These are phyloP conservation scores for Pseudochaenichthys georgianus DNA, from an alignment of 2,797 vertebrate species.

Conservation along the genomic window DNA sequence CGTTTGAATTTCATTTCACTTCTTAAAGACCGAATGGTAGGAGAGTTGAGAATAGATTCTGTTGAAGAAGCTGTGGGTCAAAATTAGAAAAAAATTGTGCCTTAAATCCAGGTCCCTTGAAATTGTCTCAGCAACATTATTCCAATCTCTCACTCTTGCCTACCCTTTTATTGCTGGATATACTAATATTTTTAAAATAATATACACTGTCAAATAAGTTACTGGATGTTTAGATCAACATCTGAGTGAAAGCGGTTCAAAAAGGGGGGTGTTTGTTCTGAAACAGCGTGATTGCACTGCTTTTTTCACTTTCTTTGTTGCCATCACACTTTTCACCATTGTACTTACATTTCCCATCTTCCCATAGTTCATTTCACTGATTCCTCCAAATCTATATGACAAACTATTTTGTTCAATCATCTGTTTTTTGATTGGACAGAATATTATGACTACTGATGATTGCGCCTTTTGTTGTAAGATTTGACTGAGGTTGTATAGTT, in stretches of 20 bases:
- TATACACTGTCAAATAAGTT: slow-evolving; percentile 28
- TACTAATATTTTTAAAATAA: slow-evolving; percentile 50
- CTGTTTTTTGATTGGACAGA: slow-evolving; percentile 52
- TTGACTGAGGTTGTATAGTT: slow-evolving; percentile 38
- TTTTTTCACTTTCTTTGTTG: slow-evolving; percentile 36
- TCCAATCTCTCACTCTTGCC: slow-evolving; percentile 45
- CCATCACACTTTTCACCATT: slow-evolving; percentile 41
- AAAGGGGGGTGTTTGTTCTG: slow-evolving; percentile 16
- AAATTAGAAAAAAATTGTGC: slow-evolving; percentile 74
- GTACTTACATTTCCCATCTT: slow-evolving; percentile 29
- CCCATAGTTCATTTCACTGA: slow-evolving; percentile 29
- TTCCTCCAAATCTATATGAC: slow-evolving; percentile 26
- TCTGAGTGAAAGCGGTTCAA: slow-evolving; percentile 29
- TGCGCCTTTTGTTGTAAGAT: slow-evolving; percentile 53
- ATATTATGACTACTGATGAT: slow-evolving; percentile 73
- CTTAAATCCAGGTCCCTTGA: slow-evolving; percentile 75
- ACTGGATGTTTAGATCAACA: slow-evolving; percentile 38
- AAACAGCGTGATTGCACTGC: slow-evolving; percentile 71
- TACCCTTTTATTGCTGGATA: slow-evolving; percentile 54
- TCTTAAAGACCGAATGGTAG: slow-evolving; percentile 32
- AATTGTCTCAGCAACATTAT: slow-evolving; percentile 46
- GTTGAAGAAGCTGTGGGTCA: slow-evolving; percentile 38
- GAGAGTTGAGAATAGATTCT: slow-evolving; percentile 43
- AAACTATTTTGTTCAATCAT: slow-evolving; percentile 47
- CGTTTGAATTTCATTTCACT: slow-evolving; percentile 26